Evolutionary conservation across 2,888 invertebrate species (phyloP), one percentile per base, ranked within the genome.

Genomic region (Drosophila subquinaria): DNA sequence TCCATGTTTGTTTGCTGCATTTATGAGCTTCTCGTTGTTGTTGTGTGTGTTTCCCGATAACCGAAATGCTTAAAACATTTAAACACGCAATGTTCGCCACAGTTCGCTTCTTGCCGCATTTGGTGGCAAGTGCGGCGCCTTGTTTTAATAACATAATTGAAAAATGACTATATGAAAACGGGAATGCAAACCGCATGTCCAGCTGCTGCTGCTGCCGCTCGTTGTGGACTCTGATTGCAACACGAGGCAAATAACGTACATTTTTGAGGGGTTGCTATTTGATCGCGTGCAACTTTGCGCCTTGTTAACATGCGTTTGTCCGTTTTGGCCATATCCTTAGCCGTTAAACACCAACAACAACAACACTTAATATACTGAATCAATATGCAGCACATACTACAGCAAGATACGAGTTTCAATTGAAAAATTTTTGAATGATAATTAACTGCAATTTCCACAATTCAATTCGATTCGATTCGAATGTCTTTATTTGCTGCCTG

Each of bases 141-240:
- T 85, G 73, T 82, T 84, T 86, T 85, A 88, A 84, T 88, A 81
- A 86, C 86, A 89, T 88, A 88, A 88, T 88, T 90, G 88, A 88
- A 83, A 88, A 88, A 90, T 89, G 76, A 82, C 65, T 73, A 36
- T 17, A 47, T 42, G 30, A 30, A 53, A 69, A 69, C 69, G 71
- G 71, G 84, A 76, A 81, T 83, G 81, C 82, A 70, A 79, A 79
- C 61, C 62, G 69, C 56, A 35, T 53, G 63, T 62, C 56, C 56
- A 50, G 30, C 30, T 30, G 27, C 27, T 27, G 35, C 35, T 35
- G 62, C 48, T 56, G 65, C 65, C 60, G 72, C 79, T 77, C 50
- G 30, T 35, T 52, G 40, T 30, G 62, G 76, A 23, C 84, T 79
- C 69, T 81, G 83, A 88, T 85, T 85, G 73, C 79, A 51, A 43